Evolutionary conservation across 2,797 vertebrate genomes (phyloP), one percentile per base, ranked within the genome.

Genomic region (Nannoperca obscura): DNA sequence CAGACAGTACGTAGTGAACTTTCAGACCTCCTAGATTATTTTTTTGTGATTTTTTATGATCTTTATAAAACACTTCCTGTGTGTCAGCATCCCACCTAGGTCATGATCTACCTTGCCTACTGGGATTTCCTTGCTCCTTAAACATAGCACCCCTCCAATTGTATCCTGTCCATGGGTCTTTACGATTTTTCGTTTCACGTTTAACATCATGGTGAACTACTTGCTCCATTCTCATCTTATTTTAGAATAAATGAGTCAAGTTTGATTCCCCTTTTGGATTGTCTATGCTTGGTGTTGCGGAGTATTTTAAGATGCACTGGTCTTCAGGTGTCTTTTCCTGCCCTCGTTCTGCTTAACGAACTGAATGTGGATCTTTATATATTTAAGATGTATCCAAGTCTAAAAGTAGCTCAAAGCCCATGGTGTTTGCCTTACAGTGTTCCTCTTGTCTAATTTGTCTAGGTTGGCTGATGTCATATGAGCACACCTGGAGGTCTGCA

Each of bases 101-200:
- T 52, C 71, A 75, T 27, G 57, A 72, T 69, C 64, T 74, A 36
- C 60, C 55, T 65, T 9, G 1, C 58, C 36, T 2, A 30, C 75
- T 14, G 53, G 42, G 74, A 74, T 10, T 72, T 61, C 53, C 47
- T 75, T 6, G 53, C 42, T 81, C 74, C 24, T 82, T 47, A 64
- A 38, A 84, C 68, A 84, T 74, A 30, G 72, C 27, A 5, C 38
- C 63, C 27, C 24, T 22, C 0, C 1, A 2, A 6, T 53, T 61
- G 11, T 53, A 47, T 60, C 42, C 46, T 3, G 61, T 68, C 61
- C 38, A 52, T 22, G 38, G 50, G 4, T 79, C 55, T 52, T 72
- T 74, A 2, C 60, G 40, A 49, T 38, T 12, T 60, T 83, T 52
- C 65, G 17, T 71, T 22, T 77, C 65, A 40, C 57, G 1, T 46